Evolutionary conservation across 2,797 vertebrate species (phyloP).

Genomic region (Coranthus polyacanthus): DNA sequence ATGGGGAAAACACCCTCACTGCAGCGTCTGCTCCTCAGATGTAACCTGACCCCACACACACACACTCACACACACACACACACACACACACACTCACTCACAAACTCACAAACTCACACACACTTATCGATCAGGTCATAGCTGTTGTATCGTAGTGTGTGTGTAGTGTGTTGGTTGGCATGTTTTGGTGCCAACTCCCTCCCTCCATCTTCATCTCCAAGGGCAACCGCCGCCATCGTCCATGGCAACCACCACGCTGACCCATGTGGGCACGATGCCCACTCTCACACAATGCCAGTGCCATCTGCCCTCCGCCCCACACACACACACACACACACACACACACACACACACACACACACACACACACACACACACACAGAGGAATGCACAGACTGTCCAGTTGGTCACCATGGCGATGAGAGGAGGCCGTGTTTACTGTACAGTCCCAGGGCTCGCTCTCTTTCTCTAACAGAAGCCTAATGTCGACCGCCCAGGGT

Average conservation of each 20-base stretch:
- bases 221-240: neutral
- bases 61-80: conserved; percentile 21
- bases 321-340: conserved; percentile 11
- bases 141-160: conserved; percentile 16
- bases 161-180: conserved; percentile 31
- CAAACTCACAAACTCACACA: conserved; percentile 18
- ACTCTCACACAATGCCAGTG: conserved; percentile 55
- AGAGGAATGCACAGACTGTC: conserved; percentile 56
- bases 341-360: conserved; percentile 29
- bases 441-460: conserved; percentile 77
- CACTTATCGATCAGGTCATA: conserved; percentile 40
- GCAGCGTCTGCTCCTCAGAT: conserved; percentile 27
- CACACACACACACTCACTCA: conserved; percentile 11
- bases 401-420: conserved; percentile 83
- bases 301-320: conserved; percentile 50
- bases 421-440: conserved; percentile 87
- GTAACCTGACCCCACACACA: conserved; percentile 29
- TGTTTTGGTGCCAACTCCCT: neutral
- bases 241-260: too few relatives aligned
- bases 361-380: conserved; percentile 30
- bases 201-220: conserved; percentile 4
- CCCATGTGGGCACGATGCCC: conserved; percentile 2
- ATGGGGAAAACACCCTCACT: conserved; percentile 37
- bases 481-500: conserved; percentile 55
- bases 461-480: conserved; percentile 46